These are phyloP conservation scores for Aelia acuminata DNA, from an alignment of 2,888 invertebrate species.

Conservation along the genomic window DNA sequence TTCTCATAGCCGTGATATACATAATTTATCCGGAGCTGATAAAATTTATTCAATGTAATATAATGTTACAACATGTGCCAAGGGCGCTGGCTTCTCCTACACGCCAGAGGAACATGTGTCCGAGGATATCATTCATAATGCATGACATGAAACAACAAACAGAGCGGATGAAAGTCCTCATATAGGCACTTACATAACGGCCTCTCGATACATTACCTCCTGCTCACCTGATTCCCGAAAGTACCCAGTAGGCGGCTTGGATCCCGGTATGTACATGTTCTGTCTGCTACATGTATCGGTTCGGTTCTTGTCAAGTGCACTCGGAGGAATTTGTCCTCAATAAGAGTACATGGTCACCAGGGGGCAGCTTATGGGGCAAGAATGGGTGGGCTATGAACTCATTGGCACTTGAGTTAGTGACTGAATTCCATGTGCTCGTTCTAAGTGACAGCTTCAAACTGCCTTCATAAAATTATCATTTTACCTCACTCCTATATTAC, in stretches of 20 bases:
- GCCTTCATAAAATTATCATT: background rate
- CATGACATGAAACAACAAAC: slow-evolving; percentile 29
- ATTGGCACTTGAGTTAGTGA: background rate
- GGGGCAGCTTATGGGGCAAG: background rate
- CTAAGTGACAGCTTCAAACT: background rate
- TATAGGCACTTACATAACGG: background rate
- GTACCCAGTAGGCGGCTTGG: background rate
- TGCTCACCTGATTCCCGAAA: background rate
- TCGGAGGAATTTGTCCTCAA: background rate
- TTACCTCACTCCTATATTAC: background rate
- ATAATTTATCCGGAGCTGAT: background rate
- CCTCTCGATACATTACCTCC: background rate
- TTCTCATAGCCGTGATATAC: background rate
- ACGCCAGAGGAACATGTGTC: background rate
- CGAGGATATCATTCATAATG: slow-evolving; percentile 6
- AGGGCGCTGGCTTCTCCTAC: background rate
- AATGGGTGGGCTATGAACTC: background rate
- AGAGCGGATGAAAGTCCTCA: slow-evolving; percentile 12
- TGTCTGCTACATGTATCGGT: background rate
- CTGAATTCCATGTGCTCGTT: background rate
- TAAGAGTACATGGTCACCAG: background rate
- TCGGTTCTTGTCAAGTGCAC: background rate
- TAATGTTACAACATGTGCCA: background rate
- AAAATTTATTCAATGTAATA: background rate
- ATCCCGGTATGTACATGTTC: background rate